Percentiles rank a stretch among this genome's conserved stretches.
Evolutionary conservation across 2,888 invertebrate species (phyloP).

Genomic region (Drosophila eohydei): DNA sequence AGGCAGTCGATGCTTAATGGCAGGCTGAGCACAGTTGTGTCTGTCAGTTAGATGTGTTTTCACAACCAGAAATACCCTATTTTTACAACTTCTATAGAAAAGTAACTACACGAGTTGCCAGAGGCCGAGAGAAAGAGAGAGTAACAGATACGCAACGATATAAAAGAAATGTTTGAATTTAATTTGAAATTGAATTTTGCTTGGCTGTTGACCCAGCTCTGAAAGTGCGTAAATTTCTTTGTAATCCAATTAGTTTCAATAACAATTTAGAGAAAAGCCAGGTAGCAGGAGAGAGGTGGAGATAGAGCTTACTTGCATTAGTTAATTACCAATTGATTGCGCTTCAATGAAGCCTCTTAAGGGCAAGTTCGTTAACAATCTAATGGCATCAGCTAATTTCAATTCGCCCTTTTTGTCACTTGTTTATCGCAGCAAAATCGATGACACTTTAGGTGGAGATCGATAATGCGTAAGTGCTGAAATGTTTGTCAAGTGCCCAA

Average conservation of each 20-base stretch:
- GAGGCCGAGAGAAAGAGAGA: not conserved
- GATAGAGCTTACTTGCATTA: conserved; percentile 43
- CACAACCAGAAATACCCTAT: conserved; percentile 9
- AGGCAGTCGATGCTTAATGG: not conserved
- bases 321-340: conserved; percentile 25
- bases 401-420: not conserved
- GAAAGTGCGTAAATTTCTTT: conserved; percentile 42
- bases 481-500: conserved; percentile 4
- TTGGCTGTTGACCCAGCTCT: not conserved
- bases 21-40: not conserved
- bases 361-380: conserved; percentile 63
- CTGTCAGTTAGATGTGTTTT: not conserved
- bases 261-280: conserved; percentile 35
- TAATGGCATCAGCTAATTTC: conserved; percentile 30
- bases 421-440: conserved; percentile 45
- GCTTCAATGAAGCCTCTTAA: conserved; percentile 67
- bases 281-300: not conserved
- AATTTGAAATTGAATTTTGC: conserved; percentile 19
- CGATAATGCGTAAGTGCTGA: conserved; percentile 67
- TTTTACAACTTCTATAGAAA: conserved; percentile 44
- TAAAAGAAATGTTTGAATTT: conserved; percentile 28
- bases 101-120: conserved; percentile 6
- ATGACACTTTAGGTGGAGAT: conserved; percentile 61
- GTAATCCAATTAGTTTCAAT: conserved; percentile 73
- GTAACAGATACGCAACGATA: conserved; percentile 28